Percentiles rank a stretch among this genome's conserved stretches.
Conservation (phyloP, 1,140 invertebrate genomes). For the Prorops nasuta region DNA sequence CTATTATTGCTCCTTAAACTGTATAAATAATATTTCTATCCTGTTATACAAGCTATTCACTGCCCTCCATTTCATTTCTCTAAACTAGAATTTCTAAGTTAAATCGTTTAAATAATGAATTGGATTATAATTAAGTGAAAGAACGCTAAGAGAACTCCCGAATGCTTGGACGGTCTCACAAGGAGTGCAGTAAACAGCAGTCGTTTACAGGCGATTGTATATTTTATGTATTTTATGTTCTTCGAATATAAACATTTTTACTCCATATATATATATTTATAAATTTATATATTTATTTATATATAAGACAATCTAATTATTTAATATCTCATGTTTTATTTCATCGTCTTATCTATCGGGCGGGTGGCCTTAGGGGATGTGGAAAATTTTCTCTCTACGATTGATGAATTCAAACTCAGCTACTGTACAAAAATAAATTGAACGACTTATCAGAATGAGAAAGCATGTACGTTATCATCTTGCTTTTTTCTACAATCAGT, state of each 20-base stretch:
- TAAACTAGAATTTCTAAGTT: slow-evolving; percentile 16
- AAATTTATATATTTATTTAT: slow-evolving; percentile 16
- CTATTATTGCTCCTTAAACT: slow-evolving; percentile 51
- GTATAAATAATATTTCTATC: slow-evolving; percentile 47
- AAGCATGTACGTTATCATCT: too few species aligned
- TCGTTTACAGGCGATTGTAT: slow-evolving; percentile 25
- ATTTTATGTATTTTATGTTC: slow-evolving; percentile 2
- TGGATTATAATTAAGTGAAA: slow-evolving; percentile 16
- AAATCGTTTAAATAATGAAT: slow-evolving; percentile 10
- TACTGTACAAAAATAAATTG: too few species aligned
- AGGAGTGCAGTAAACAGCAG: slow-evolving; percentile 38
- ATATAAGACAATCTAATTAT: slow-evolving; percentile 20
- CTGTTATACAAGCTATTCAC: slow-evolving; percentile 38
- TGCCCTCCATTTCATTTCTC: slow-evolving; percentile 33
- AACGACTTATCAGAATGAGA: too few species aligned
- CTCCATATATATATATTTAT: slow-evolving; percentile 21
- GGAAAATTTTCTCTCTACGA: slow-evolving; percentile 15
- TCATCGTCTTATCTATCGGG: slow-evolving; percentile 22
- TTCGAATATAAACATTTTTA: slow-evolving; percentile 2
- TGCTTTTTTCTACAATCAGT: slow-evolving; percentile 29
- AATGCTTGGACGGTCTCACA: slow-evolving; percentile 32
- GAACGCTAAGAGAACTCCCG: not conserved
- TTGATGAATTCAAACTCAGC: too few species aligned
- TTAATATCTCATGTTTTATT: slow-evolving; percentile 24
- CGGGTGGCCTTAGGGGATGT: slow-evolving; percentile 21